Evolutionary conservation across 1,140 invertebrate species (phyloP).

Genomic region (Drosophila cardini): DNA sequence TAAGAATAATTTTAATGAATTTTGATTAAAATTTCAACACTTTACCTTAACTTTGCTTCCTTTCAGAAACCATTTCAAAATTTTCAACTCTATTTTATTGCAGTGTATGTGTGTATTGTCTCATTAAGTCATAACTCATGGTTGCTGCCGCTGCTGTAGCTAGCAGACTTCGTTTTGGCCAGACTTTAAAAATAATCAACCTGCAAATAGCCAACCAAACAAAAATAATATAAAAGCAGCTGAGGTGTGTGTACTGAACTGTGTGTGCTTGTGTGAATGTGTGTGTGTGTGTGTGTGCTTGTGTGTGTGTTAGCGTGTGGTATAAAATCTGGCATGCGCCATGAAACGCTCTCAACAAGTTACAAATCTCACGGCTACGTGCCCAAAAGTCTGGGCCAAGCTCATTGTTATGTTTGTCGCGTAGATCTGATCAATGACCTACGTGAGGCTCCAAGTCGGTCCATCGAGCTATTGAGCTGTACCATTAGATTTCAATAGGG

Average conservation of each 20-base stretch:
- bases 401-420: constrained; percentile 78
- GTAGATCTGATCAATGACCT: constrained; percentile 82
- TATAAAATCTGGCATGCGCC: constrained; percentile 43
- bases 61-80: too few relatives aligned
- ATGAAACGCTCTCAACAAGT: constrained; percentile 65
- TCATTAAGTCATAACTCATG: constrained; percentile 71
- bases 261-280: too few relatives aligned
- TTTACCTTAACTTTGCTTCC: too few relatives aligned
- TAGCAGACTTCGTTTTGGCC: constrained; percentile 41
- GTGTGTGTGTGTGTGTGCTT: too few relatives aligned
- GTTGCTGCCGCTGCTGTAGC: constrained; percentile 40
- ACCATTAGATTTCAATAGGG: constrained; percentile 75
- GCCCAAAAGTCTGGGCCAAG: constrained; percentile 38
- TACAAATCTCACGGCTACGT: constrained; percentile 75
- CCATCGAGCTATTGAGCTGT: constrained; percentile 51
- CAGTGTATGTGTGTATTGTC: constrained; percentile 2
- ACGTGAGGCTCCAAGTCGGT: constrained; percentile 52
- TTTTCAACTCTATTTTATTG: too few relatives aligned
- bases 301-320: constrained; percentile 5
- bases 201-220: constrained; percentile 11
- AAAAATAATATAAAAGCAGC: not conserved
- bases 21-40: too few relatives aligned
- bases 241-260: too few relatives aligned
- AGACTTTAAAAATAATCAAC: constrained; percentile 65
- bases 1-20: too few relatives aligned